phyloP scores from a whole-genome alignment of 2,888 invertebrate species.

The Drosophila borborema region DNA sequence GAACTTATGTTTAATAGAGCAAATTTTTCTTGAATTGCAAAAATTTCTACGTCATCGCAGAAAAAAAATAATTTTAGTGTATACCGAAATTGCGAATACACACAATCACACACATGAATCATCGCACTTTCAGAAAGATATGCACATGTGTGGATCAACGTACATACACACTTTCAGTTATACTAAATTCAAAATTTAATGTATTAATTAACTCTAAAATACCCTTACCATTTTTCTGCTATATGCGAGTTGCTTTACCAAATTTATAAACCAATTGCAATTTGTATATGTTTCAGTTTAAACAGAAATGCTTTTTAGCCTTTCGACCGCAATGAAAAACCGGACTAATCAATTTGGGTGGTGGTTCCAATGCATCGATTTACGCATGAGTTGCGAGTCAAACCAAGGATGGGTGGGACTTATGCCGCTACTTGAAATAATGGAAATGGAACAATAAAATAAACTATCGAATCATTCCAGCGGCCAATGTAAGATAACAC shows the following conservation, averaged over 20 bases:
- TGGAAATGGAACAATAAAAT: constrained; percentile 1
- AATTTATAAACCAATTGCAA: constrained; percentile 56
- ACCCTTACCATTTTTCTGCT: constrained; percentile 64
- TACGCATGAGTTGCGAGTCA: constrained; percentile 41
- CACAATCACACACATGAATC: constrained; percentile 51
- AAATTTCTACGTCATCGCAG: constrained; percentile 42
- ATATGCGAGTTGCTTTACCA: constrained; percentile 59
- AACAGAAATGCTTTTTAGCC: constrained; percentile 68
- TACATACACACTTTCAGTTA: constrained; percentile 7
- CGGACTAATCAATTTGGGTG: constrained; percentile 73
- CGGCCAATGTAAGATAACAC: not conserved
- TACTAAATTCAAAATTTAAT: constrained; percentile 13
- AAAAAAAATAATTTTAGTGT: constrained; percentile 52
- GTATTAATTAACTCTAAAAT: constrained; percentile 2
- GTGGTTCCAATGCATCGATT: constrained; percentile 58
- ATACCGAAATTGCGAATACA: constrained; percentile 43
- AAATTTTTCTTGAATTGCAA: constrained; percentile 33
- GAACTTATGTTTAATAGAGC: constrained; percentile 5
- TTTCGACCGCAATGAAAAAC: constrained; percentile 72
- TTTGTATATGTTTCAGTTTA: constrained; percentile 56
- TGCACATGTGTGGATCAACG: constrained; percentile 23
- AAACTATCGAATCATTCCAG: not conserved
- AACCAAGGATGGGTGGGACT: constrained; percentile 15
- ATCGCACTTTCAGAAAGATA: constrained; percentile 37
- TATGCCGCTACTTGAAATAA: constrained; percentile 7